Conservation (phyloP, 2,797 vertebrate species). For the Scolopax bukidnonensis region DNA sequence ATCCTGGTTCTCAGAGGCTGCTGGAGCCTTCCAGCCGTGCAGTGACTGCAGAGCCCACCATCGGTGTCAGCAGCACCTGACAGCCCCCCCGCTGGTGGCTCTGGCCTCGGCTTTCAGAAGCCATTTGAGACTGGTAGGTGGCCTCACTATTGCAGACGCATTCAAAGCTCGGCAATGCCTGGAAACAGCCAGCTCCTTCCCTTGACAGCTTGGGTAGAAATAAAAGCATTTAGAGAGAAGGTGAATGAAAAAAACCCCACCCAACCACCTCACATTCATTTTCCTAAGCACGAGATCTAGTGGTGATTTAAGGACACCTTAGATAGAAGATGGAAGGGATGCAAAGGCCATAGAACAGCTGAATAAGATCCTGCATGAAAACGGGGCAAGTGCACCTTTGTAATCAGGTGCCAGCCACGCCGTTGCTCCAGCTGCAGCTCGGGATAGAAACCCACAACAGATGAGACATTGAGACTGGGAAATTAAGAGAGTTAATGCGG, state of each 20-base stretch:
- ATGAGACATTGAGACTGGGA: background rate
- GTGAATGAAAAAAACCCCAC: background rate
- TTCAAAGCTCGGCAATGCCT: background rate
- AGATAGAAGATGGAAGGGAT: background rate
- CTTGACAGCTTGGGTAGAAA: slow-evolving; percentile 22
- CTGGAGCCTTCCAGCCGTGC: background rate
- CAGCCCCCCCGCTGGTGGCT: background rate
- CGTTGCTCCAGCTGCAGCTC: background rate
- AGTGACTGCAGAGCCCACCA: background rate
- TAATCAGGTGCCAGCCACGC: background rate
- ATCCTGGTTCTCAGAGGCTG: background rate
- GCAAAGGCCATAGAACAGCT: background rate
- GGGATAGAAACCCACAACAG: background rate
- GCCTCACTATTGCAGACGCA: background rate
- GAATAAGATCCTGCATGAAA: background rate
- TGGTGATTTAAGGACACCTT: background rate
- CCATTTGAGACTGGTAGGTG: background rate
- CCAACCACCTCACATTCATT: background rate
- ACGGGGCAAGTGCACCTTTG: background rate
- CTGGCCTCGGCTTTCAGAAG: background rate
- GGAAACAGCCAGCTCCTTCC: background rate
- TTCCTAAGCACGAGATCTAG: background rate
- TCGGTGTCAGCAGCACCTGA: slow-evolving; percentile 11
- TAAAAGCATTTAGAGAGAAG: background rate
- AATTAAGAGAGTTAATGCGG: background rate